These are phyloP conservation scores for Notothenia rossii DNA, from an alignment of 2,113 vertebrate genomes.

Conservation along the genomic window DNA sequence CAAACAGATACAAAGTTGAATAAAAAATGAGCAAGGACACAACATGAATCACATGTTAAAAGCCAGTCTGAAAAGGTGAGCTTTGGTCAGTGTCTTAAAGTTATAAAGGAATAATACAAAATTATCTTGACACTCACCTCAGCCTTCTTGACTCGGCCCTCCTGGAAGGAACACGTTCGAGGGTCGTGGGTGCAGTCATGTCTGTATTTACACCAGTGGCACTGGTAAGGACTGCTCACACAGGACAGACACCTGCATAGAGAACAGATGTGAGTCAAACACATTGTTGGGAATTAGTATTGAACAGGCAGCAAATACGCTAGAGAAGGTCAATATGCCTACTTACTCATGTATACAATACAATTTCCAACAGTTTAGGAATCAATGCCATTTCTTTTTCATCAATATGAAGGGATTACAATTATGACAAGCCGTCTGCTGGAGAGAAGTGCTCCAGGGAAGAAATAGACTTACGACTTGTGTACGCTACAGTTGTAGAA, in stretches of 20 bases:
- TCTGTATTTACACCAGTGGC: constrained; percentile 99
- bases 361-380: constrained; percentile 4
- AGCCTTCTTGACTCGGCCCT: constrained; percentile 93
- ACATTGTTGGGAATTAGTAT: constrained; percentile 1
- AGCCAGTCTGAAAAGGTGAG: no score
- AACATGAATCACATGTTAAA: no score
- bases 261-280: background rate
- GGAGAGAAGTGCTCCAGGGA: background rate
- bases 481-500: constrained; percentile 99
- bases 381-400: constrained; percentile 1
- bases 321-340: constrained; percentile 27
- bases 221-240: constrained; percentile 95
- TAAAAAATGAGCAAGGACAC: no score
- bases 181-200: constrained; percentile 97
- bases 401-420: constrained; percentile 6
- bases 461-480: constrained; percentile 90
- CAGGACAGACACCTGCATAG: constrained; percentile 92
- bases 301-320: constrained; percentile 14
- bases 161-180: constrained; percentile 95
- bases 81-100: no score
- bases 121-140: constrained; percentile 83
- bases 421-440: constrained; percentile 12
- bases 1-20: no score
- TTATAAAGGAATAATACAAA: no score
- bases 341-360: constrained; percentile 18